Conservation (phyloP, 2,888 invertebrate species). For the Prosopocoilus inquinatus region DNA sequence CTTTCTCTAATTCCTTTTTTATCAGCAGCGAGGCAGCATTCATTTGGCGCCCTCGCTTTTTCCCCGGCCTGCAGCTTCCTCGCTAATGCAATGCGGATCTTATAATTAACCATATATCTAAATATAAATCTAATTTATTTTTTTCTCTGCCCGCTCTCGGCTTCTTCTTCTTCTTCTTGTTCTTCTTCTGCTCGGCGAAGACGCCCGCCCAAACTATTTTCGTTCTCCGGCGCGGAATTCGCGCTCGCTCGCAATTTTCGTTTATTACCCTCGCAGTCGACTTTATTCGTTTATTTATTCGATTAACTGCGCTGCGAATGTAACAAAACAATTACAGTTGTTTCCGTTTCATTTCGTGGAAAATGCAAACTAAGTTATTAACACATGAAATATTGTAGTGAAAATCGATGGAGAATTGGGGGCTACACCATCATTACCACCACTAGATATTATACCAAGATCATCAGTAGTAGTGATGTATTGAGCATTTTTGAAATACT, state of each 20-base stretch:
- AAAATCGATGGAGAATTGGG: too few species aligned
- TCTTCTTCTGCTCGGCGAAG: background rate
- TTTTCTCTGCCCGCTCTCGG: conserved; percentile 9
- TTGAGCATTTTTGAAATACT: too few species aligned
- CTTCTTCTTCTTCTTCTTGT: conserved; percentile 5
- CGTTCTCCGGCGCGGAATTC: conserved; percentile 18
- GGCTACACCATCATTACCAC: too few species aligned
- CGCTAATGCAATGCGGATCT: conserved; percentile 28
- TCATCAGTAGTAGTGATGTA: too few species aligned
- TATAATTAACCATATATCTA: conserved; percentile 29
- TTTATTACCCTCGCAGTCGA: conserved; percentile 10
- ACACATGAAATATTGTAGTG: too few species aligned
- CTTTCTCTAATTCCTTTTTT: conserved; percentile 54
- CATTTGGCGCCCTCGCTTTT: conserved; percentile 43
- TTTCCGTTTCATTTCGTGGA: too few species aligned
- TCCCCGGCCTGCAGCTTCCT: conserved; percentile 12
- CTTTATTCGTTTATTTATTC: too few species aligned
- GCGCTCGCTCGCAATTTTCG: conserved; percentile 18
- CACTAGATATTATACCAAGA: too few species aligned
- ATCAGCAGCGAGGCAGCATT: conserved; percentile 52
- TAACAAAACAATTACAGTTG: too few species aligned
- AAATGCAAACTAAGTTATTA: too few species aligned
- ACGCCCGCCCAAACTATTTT: conserved; percentile 15
- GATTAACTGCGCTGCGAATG: too few species aligned
- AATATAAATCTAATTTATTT: conserved; percentile 24